Conservation (phyloP, 2,797 vertebrate species). For the Carcharodon carcharias region DNA sequence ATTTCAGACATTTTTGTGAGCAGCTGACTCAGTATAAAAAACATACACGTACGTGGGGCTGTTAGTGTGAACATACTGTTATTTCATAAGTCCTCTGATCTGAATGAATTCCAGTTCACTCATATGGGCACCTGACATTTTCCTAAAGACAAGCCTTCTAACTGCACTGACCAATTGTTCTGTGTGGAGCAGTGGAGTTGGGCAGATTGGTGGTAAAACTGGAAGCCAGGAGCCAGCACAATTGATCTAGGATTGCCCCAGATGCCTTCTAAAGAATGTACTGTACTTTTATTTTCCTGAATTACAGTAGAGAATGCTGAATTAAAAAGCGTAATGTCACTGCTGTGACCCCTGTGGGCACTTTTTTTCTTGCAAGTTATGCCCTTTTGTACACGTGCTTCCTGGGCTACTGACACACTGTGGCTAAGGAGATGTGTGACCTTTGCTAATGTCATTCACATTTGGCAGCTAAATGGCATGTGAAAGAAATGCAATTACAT, state of each 20-base stretch:
- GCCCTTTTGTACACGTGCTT: neutral
- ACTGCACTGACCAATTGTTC: neutral
- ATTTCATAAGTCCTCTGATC: neutral
- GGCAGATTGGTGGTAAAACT: neutral
- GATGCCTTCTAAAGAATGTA: neutral
- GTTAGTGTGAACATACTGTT: neutral
- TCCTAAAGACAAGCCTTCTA: neutral
- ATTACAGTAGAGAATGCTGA: neutral
- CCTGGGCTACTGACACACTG: neutral
- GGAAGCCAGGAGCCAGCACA: neutral
- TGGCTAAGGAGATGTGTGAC: neutral
- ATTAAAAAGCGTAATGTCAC: neutral
- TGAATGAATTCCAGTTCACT: neutral
- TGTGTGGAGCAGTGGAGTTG: neutral
- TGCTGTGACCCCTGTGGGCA: neutral
- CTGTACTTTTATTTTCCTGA: neutral
- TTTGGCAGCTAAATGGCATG: neutral
- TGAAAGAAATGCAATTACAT: neutral
- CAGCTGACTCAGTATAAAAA: too few species aligned
- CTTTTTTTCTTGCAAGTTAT: neutral
- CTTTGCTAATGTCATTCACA: neutral
- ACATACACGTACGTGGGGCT: too few species aligned
- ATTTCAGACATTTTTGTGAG: too few species aligned
- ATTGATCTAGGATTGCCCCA: neutral
- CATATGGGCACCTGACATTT: neutral